Evolutionary conservation across 2,797 vertebrate species (phyloP).

Genomic region (Siniperca undulata): DNA sequence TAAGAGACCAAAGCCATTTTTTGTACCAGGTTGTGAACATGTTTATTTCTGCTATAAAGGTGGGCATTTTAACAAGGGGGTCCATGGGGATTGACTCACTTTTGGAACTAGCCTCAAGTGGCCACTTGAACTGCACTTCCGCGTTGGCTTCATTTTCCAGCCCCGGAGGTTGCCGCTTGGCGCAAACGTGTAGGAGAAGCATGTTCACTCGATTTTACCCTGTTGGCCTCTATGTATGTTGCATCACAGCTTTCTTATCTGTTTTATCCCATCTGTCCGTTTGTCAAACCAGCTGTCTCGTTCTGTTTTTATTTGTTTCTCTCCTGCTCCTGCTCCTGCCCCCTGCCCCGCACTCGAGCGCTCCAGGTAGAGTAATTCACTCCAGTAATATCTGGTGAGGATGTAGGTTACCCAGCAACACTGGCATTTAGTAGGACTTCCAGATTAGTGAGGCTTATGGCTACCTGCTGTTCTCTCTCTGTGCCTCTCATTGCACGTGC

Average conservation of each 20-base stretch:
- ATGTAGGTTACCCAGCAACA: conserved; percentile 69
- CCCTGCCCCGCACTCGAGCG: not conserved
- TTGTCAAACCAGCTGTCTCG: conserved; percentile 35
- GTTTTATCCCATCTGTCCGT: conserved; percentile 26
- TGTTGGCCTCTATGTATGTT: not conserved
- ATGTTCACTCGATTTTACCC: not conserved
- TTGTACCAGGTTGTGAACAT: too few species aligned
- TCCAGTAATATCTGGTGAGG: conserved; percentile 32
- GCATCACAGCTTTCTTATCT: conserved; percentile 39
- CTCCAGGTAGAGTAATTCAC: conserved; percentile 51
- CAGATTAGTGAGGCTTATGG: conserved; percentile 71
- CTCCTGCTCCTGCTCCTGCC: too few species aligned
- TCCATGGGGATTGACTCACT: too few species aligned
- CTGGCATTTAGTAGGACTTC: conserved; percentile 49
- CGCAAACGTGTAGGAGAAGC: too few species aligned
- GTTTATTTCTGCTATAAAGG: too few species aligned
- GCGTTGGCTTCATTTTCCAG: too few species aligned
- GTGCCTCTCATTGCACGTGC: conserved; percentile 34
- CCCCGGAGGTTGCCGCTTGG: too few species aligned
- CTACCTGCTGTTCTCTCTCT: conserved; percentile 50
- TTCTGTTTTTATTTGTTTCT: not conserved
- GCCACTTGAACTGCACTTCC: too few species aligned
- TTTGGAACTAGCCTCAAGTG: too few species aligned
- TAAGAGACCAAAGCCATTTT: too few species aligned
- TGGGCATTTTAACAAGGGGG: too few species aligned